These are phyloP conservation scores for Indicator indicator DNA, from an alignment of 2,113 vertebrate genomes.

Conservation along the genomic window DNA sequence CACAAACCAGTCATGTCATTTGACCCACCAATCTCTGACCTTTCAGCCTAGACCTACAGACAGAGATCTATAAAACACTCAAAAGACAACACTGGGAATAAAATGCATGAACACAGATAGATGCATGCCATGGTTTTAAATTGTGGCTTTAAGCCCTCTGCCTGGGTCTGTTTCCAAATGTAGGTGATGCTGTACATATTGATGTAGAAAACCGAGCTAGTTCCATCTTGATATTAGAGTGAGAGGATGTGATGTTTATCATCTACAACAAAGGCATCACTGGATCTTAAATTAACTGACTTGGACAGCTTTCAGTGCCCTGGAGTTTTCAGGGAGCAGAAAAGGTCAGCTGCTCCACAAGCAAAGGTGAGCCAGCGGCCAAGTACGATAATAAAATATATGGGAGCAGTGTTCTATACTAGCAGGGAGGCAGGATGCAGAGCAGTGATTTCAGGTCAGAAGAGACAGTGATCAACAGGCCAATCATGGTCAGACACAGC, in stretches of 20 bases:
- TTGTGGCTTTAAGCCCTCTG: accelerated
- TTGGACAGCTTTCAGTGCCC: neutral
- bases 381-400: neutral
- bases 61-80: neutral
- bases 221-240: neutral
- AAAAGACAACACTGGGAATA: neutral
- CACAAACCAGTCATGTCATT: neutral
- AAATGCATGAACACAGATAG: neutral
- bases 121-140: accelerated
- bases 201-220: neutral
- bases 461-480: neutral
- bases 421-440: neutral
- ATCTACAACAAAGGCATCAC: neutral
- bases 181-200: neutral
- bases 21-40: neutral
- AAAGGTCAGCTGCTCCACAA: neutral
- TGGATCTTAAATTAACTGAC: neutral
- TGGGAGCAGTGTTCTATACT: neutral
- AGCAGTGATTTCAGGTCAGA: neutral
- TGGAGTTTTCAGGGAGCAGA: neutral
- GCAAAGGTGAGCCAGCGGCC: neutral
- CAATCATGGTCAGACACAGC: neutral
- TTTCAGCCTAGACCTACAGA: neutral
- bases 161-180: neutral
- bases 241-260: neutral